Conservation (phyloP, 2,113 vertebrate genomes). For the Pluvialis apricaria region DNA sequence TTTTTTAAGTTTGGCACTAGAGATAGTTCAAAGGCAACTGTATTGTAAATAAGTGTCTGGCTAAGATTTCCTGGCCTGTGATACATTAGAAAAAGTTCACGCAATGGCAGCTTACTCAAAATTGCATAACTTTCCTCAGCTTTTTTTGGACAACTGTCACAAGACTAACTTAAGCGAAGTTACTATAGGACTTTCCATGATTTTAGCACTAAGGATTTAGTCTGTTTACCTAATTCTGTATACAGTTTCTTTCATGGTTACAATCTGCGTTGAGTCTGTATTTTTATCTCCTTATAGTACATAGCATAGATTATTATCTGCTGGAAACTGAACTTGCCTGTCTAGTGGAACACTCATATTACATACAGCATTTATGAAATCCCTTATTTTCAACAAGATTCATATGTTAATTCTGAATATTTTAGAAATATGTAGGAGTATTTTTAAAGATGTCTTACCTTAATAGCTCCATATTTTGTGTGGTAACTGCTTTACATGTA, state of each 20-base stretch:
- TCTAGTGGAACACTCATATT: background rate
- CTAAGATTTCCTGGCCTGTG: background rate
- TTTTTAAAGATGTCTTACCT: background rate
- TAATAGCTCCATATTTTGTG: background rate
- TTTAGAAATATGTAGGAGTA: background rate
- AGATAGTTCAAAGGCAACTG: conserved; percentile 13
- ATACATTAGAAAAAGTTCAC: background rate
- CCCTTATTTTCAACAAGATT: background rate
- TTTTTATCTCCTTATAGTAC: background rate
- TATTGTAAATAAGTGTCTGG: conserved; percentile 13
- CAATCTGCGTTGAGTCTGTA: background rate
- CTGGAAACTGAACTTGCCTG: background rate
- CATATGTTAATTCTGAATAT: background rate
- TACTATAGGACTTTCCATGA: background rate
- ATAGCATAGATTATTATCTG: background rate
- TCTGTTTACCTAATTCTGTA: background rate
- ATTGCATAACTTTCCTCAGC: background rate
- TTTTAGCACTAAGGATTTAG: background rate
- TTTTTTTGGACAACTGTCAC: background rate
- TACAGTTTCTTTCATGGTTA: background rate
- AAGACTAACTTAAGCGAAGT: background rate
- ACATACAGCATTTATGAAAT: background rate
- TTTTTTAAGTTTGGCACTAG: background rate
- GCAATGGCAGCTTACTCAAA: background rate
- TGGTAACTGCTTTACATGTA: background rate